phyloP scores from a whole-genome alignment of 1,140 invertebrate genomes.

The Sarcophaga bullata region DNA sequence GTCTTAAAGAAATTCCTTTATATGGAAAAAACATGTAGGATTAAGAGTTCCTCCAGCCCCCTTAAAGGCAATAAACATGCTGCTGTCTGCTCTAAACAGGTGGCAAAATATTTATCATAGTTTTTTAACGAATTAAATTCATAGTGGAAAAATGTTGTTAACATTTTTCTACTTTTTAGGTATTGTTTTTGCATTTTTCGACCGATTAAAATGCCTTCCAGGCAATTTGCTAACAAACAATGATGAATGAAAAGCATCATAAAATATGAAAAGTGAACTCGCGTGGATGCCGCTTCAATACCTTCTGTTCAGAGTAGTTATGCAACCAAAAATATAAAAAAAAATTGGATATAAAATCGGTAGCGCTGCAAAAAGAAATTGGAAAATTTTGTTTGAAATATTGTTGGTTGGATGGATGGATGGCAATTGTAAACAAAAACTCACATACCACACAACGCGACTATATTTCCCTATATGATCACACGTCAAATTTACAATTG shows the following conservation, averaged over 20 bases:
- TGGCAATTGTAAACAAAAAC: too few species aligned
- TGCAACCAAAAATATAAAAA: constrained; percentile 4
- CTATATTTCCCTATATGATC: not conserved
- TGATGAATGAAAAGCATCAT: constrained; percentile 33
- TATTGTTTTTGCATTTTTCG: constrained; percentile 36
- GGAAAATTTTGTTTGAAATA: constrained; percentile 31
- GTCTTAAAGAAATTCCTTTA: too few species aligned
- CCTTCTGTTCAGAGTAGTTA: constrained; percentile 2
- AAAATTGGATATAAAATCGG: not conserved
- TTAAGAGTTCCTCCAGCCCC: too few species aligned
- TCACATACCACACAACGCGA: too few species aligned
- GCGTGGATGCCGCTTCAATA: constrained; percentile 40
- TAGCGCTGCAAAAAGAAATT: not conserved
- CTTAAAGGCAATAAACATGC: too few species aligned
- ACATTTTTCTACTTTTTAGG: not conserved
- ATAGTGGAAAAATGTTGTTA: not conserved
- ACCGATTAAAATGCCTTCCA: constrained; percentile 44
- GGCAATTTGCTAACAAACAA: constrained; percentile 43
- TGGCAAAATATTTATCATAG: constrained; percentile 19
- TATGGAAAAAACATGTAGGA: too few species aligned
- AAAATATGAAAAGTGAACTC: constrained; percentile 43
- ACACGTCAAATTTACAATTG: constrained; percentile 17
- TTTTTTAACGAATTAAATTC: constrained; percentile 30
- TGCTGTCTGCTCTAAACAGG: not conserved
- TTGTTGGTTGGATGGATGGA: not conserved